Evolutionary conservation across 2,888 invertebrate genomes (phyloP), one percentile per base, ranked within the genome.

Genomic region (Strigamia crassipes): DNA sequence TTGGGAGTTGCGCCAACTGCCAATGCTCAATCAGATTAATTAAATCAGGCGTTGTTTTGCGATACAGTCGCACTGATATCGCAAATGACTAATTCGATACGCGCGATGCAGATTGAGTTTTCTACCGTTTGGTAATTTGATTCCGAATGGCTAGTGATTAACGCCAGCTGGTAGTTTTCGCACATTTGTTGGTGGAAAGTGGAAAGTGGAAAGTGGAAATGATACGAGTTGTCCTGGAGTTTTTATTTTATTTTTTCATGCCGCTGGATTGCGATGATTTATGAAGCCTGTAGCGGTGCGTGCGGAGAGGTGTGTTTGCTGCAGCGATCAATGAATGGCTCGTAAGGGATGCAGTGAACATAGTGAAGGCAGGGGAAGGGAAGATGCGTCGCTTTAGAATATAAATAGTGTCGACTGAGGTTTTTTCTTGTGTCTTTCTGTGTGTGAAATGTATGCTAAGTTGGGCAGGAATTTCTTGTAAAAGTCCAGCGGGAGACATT

Each of bases 361-460:
- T 18, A 56, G 56, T 56, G 56, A 56, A n/a, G 27, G 27, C 1
- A 27, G n/a, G 27, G 27, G 27, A 27, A 27, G 56, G 18, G 56
- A 56, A 56, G 56, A 56, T 18, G 56, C 56, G 18, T 56, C 56
- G 56, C 56, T 56, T 56, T 56, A 56, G 56, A 56, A 56, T 56
- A 56, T 56, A 56, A 56, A 56, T 56, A 56, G 56, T 56, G 56
- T 56, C 56, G 56, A 56, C 56, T 56, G 56, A 56, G 56, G 56
- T 56, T 56, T 56, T 42, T 56, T 56, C 56, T 56, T 56, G 56
- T 56, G 56, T 56, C 21, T 56, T 56, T 56, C 56, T 56, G 56
- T 56, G 56, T 56, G 56, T 56, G 56, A 56, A 56, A 18, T 56
- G 56, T 56, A 56, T 56, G 56, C 56, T 56, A 56, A 56, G 56